These are phyloP conservation scores for Ceratosolen fusciceps DNA, from an alignment of 1,140 invertebrate species.

Conservation along the genomic window DNA sequence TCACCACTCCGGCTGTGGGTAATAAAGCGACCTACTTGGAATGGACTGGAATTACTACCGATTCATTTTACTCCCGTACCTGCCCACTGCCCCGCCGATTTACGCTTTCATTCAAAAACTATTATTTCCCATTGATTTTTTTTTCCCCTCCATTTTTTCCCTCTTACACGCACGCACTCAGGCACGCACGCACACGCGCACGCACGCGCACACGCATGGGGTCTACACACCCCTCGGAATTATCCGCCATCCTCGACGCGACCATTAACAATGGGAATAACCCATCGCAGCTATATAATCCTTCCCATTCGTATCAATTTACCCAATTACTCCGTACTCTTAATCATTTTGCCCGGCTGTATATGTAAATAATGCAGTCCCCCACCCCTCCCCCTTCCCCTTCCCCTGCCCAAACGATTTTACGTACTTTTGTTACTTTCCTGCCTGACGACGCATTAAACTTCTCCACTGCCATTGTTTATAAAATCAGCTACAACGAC, in stretches of 20 bases:
- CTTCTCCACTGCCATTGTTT: background rate
- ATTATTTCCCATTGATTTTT: conserved; percentile 5
- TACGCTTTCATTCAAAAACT: conserved; percentile 14
- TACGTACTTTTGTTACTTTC: background rate
- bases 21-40: conserved; percentile 16
- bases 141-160: background rate
- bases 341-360: background rate
- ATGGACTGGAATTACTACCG: background rate
- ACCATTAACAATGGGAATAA: background rate
- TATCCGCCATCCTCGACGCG: background rate
- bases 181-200: too few relatives aligned
- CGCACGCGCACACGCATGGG: too few relatives aligned
- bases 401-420: too few relatives aligned
- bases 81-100: background rate
- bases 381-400: background rate
- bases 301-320: background rate
- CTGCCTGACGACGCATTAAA: background rate
- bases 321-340: background rate
- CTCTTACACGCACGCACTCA: too few relatives aligned
- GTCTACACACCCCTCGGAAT: too few relatives aligned
- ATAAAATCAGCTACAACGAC: too few relatives aligned
- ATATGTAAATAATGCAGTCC: background rate
- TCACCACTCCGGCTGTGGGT: conserved; percentile 2
- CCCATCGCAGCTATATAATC: background rate
- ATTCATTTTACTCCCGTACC: conserved; percentile 15